These are phyloP conservation scores for Pseudococcus viburni DNA, from an alignment of 2,888 invertebrate species.

Conservation along the genomic window DNA sequence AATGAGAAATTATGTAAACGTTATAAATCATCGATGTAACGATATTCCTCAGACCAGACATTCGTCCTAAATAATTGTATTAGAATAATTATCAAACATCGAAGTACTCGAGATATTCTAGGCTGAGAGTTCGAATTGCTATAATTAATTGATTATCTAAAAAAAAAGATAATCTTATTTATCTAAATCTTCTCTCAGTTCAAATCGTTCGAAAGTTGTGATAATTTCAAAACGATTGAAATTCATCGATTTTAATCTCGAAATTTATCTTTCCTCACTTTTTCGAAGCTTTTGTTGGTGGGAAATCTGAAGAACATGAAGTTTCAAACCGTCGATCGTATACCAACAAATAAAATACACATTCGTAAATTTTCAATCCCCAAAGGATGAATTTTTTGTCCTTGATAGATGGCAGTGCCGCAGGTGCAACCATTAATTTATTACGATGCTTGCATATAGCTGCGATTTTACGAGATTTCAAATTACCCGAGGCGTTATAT, in stretches of 20 bases:
- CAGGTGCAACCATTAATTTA: constrained; percentile 37
- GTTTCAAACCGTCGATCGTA: not conserved
- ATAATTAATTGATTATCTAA: not conserved
- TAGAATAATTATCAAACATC: not conserved
- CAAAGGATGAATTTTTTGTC: constrained; percentile 6
- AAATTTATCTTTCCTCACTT: no score
- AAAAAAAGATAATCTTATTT: no score
- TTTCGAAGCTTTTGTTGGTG: no score
- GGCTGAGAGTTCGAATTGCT: not conserved
- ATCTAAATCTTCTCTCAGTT: no score
- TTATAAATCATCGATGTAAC: constrained; percentile 11
- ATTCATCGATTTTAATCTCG: no score
- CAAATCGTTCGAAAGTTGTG: no score
- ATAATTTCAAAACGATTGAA: no score
- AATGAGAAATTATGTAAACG: constrained; percentile 30
- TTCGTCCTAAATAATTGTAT: not conserved
- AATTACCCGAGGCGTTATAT: constrained; percentile 5
- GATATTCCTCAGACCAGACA: not conserved
- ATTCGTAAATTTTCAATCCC: constrained; percentile 24
- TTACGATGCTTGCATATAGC: constrained; percentile 38
- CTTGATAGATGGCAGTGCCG: constrained; percentile 33
- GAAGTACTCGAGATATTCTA: not conserved
- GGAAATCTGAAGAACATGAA: not conserved
- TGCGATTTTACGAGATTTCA: constrained; percentile 47
- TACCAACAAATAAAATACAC: not conserved